A percentile compares a stretch with the other conserved stretches of the same genome.
Conservation (phyloP, 2,113 vertebrate species). For the Silurus glanis region DNA sequence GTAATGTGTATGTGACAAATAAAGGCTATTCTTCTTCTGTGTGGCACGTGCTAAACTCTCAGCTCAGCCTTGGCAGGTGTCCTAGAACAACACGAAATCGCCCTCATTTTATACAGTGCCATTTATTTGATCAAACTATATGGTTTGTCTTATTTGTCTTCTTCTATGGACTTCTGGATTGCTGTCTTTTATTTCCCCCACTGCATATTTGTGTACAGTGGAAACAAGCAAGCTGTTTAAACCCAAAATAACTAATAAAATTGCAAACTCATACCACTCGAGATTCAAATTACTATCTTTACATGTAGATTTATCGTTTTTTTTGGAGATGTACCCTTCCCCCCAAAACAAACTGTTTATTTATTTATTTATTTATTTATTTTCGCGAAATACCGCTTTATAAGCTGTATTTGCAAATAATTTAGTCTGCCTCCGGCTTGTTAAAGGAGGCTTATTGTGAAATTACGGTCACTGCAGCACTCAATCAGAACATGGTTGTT, state of each 20-base stretch:
- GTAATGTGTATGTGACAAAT: no score
- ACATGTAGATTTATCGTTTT: not conserved
- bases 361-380: not conserved
- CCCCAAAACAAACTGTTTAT: no score
- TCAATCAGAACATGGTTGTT: not conserved
- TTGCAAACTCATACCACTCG: not conserved
- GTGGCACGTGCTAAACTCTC: no score
- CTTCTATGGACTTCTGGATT: not conserved
- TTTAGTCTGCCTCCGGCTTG: no score
- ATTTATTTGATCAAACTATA: not conserved
- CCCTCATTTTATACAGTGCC: not conserved
- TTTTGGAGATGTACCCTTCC: no score
- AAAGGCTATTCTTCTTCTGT: no score
- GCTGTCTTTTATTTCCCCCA: not conserved
- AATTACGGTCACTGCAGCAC: not conserved
- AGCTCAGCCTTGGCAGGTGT: not conserved
- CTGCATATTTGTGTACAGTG: no score
- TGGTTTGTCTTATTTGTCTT: not conserved
- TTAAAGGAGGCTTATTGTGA: not conserved
- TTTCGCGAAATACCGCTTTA: not conserved
- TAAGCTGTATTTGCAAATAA: not conserved
- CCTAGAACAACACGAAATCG: not conserved
- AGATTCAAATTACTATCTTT: not conserved
- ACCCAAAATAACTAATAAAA: not conserved
- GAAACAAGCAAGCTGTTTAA: not conserved